Evolutionary conservation across 2,113 vertebrate species (phyloP).

Genomic region (Bombycilla garrulus): DNA sequence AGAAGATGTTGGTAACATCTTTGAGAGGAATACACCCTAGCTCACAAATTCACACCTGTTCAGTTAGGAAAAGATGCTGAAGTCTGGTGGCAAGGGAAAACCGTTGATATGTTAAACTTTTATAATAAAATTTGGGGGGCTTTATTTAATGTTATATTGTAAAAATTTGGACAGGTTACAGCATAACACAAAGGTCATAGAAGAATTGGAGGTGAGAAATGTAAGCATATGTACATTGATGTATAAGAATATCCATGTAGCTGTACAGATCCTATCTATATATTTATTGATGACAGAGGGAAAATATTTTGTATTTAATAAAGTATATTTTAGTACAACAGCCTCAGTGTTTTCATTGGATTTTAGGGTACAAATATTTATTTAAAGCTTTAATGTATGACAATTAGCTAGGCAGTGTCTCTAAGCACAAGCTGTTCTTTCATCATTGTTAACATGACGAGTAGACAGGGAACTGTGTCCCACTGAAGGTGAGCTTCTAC

Average conservation of each 20-base stretch:
- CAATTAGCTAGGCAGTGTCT: neutral
- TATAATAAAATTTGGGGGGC: neutral
- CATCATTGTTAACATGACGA: neutral
- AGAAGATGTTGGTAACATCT: neutral
- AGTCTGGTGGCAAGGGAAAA: neutral
- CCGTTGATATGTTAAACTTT: neutral
- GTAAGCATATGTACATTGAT: neutral
- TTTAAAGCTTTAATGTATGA: neutral
- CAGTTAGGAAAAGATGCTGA: neutral
- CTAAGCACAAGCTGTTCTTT: neutral
- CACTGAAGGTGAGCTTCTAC: neutral
- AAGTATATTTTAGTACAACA: slow-evolving; percentile 32
- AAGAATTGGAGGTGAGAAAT: neutral
- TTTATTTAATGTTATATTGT: neutral
- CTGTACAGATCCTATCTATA: neutral
- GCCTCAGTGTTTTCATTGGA: neutral
- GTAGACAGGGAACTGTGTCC: neutral
- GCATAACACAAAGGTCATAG: neutral
- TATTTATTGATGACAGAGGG: neutral
- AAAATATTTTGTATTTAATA: slow-evolving; percentile 37
- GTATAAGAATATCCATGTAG: neutral
- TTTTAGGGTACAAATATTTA: neutral
- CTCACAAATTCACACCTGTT: neutral
- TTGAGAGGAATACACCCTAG: neutral
- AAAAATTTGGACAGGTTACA: neutral